phyloP scores from a whole-genome alignment of 2,113 vertebrate genomes.

The Chaetops frenatus region DNA sequence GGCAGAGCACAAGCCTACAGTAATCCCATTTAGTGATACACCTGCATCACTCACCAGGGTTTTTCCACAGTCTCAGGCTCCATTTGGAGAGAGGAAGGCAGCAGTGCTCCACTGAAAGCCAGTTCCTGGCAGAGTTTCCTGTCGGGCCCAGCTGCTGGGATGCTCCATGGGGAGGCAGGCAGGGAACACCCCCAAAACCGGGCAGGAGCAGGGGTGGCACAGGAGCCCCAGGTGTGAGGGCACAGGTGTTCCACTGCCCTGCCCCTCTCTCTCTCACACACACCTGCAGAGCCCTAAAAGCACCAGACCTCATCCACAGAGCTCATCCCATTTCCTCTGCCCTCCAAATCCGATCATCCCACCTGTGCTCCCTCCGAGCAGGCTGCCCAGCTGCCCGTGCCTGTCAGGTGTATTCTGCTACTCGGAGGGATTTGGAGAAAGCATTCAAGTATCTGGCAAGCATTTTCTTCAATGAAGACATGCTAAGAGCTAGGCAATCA shows the following conservation, averaged over 20 bases:
- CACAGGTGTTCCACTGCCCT: neutral
- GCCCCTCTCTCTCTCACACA: neutral
- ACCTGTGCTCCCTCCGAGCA: neutral
- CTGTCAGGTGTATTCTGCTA: neutral
- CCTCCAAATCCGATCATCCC: neutral
- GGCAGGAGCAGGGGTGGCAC: neutral
- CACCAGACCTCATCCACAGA: neutral
- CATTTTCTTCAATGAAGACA: slow-evolving; percentile 56
- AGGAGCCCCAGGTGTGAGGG: neutral
- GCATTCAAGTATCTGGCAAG: slow-evolving; percentile 9
- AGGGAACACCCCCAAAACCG: neutral
- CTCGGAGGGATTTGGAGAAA: neutral
- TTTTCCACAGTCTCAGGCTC: neutral
- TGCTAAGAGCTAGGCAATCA: slow-evolving; percentile 36
- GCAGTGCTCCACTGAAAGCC: neutral
- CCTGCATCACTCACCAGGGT: neutral
- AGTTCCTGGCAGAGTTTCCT: rapidly evolving
- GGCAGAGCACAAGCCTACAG: neutral
- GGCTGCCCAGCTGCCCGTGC: neutral
- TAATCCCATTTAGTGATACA: neutral
- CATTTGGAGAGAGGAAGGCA: neutral
- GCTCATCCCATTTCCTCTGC: neutral
- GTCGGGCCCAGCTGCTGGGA: neutral
- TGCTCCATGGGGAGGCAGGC: neutral
- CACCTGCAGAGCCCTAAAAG: neutral